Percentiles rank a stretch among this genome's conserved stretches.
phyloP scores from a whole-genome alignment of 2,113 vertebrate species.

The Cyprinodon variegatus region DNA sequence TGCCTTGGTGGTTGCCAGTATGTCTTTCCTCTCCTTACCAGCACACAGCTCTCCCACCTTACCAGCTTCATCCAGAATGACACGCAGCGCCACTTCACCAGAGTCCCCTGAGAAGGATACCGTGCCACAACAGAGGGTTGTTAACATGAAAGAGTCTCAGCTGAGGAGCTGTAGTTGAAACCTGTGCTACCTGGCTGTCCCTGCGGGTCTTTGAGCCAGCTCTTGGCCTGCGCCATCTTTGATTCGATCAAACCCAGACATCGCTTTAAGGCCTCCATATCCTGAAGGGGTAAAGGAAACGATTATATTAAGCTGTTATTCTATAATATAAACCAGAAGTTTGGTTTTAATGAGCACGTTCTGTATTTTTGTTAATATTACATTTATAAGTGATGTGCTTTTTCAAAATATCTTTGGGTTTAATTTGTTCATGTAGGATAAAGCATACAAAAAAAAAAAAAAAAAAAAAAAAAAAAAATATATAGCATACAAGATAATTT shows the following conservation, averaged over 20 bases:
- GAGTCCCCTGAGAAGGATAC: conserved; percentile 82
- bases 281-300: conserved; percentile 80
- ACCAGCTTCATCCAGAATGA: conserved; percentile 95
- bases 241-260: conserved; percentile 93
- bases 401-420: not conserved
- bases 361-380: not conserved
- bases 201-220: conserved; percentile 93
- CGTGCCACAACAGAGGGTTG: conserved; percentile 1
- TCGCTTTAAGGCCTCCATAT: conserved; percentile 97
- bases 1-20: conserved; percentile 89
- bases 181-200: conserved; percentile 87
- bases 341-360: not conserved
- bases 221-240: conserved; percentile 94
- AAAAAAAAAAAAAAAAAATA: too few relatives aligned
- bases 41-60: conserved; percentile 97
- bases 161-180: not conserved
- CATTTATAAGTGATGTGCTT: not conserved
- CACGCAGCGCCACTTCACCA: conserved; percentile 91
- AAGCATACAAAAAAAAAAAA: not conserved
- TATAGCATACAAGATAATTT: not conserved
- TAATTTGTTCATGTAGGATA: not conserved
- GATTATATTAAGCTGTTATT: conserved; percentile 1
- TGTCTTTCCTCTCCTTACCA: conserved; percentile 93
- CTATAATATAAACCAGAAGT: not conserved
- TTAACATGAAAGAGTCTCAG: not conserved